Evolutionary conservation across 2,888 invertebrate genomes (phyloP), one percentile per base, ranked within the genome.

Genomic region (Orthosia gracilis): DNA sequence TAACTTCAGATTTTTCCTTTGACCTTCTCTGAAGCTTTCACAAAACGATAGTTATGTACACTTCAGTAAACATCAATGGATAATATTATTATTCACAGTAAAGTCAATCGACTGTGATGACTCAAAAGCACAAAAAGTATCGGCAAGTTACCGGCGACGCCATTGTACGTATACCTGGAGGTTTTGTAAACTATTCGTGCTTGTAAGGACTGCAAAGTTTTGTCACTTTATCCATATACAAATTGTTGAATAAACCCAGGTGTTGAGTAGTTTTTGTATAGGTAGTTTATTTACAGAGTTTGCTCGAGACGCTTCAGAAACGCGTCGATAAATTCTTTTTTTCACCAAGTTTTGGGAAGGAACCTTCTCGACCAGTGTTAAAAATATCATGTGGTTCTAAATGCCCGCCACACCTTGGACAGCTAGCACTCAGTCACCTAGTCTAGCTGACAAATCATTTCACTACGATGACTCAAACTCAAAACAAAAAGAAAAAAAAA

Each of bases 61-160:
- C 57, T 73, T 11, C 57, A 65, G 15, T 68, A 78, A 73, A 65
- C 62, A 73, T 66, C 49, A 66, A 81, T 45, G n/a, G 40, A 78
- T 66, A 73, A 55, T 82, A 26, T 63, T 82, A 26, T 63, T 82
- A 77, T 82, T 69, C 78, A 80, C 64, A 80, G 69, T 73, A 69
- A 66, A 68, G 18, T 57, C 57, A 58, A 50, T 58, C 73, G 54
- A 78, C 52, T 69, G 78, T 55, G 49, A 78, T 3, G 47, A 50
- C 49, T 64, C 31, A 58, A 50, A 45, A 77, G 66, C 13, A 50
- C 31, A 58, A 73, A 73, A 62, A 68, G 26, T 67, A 55, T 68
- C 45, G 21, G 40, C 47, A 78, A 65, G 17, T 64, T 52, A 7
- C 57, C 15, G 54, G 3, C 49, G 54, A 7, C 18, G 64, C 58